Evolutionary conservation across 2,797 vertebrate genomes (phyloP).

Genomic region (Ctenochaetus hawaiiensis): DNA sequence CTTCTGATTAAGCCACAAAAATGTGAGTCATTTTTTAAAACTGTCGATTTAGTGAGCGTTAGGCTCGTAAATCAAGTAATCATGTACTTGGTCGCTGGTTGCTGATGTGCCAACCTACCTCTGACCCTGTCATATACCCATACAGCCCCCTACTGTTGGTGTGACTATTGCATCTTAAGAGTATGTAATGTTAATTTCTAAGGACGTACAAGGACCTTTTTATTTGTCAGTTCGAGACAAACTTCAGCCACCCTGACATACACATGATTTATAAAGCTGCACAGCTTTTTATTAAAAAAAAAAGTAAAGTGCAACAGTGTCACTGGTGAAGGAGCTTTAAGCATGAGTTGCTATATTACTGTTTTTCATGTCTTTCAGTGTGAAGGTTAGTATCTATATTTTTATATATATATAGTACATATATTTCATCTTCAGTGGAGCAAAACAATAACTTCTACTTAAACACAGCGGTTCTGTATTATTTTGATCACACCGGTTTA

Average conservation of each 20-base stretch:
- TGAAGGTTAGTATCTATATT: neutral
- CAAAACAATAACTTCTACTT: slow-evolving; percentile 4
- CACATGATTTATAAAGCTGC: neutral
- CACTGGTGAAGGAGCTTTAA: neutral
- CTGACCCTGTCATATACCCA: too few relatives aligned
- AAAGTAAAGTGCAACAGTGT: neutral
- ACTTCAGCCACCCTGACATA: neutral
- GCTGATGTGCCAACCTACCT: too few relatives aligned
- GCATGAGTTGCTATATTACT: neutral
- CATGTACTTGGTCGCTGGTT: too few relatives aligned
- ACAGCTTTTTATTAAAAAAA: neutral
- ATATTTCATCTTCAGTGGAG: slow-evolving; percentile 6
- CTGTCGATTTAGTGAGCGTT: too few relatives aligned
- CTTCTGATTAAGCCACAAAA: too few relatives aligned
- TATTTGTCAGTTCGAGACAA: neutral
- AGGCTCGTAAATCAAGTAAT: too few relatives aligned
- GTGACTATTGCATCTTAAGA: too few relatives aligned
- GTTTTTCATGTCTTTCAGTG: neutral
- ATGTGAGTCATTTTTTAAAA: too few relatives aligned
- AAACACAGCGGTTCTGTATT: neutral
- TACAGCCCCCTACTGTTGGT: too few relatives aligned
- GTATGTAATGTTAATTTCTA: too few relatives aligned
- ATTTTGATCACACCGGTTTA: slow-evolving; percentile 3
- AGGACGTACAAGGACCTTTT: too few relatives aligned
- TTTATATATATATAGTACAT: too few relatives aligned